phyloP scores from a whole-genome alignment of 2,797 vertebrate genomes.

The Tenualosa thibaudeaui region DNA sequence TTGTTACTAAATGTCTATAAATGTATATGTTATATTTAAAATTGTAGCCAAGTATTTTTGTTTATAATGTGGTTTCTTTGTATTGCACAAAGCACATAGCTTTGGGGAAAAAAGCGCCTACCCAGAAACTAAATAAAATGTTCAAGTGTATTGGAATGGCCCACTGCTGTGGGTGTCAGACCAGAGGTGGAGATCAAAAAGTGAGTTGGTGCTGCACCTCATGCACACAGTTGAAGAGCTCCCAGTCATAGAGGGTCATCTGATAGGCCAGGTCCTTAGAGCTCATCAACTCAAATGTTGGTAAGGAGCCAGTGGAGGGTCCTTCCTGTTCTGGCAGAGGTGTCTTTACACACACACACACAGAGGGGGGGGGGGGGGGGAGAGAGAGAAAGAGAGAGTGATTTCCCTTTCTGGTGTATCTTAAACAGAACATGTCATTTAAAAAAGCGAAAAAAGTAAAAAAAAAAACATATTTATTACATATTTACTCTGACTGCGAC shows the following conservation, averaged over 20 bases:
- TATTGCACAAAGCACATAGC: too few relatives aligned
- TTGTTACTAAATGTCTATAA: too few relatives aligned
- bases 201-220: conserved; percentile 76
- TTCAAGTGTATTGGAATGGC: too few relatives aligned
- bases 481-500: neutral
- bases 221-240: conserved; percentile 96
- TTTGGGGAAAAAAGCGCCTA: too few relatives aligned
- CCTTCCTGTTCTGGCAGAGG: conserved; percentile 94
- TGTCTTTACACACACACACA: conserved; percentile 67
- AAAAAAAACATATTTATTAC: too few relatives aligned
- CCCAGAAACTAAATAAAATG: too few relatives aligned
- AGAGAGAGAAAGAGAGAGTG: neutral
- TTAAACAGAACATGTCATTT: neutral
- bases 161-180: neutral
- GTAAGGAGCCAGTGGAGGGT: conserved; percentile 82
- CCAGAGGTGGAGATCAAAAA: neutral
- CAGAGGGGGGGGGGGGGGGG: too few relatives aligned
- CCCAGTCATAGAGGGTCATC: conserved; percentile 96
- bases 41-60: too few relatives aligned
- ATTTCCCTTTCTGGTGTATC: neutral
- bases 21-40: too few relatives aligned
- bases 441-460: too few relatives aligned
- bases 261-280: conserved; percentile 96
- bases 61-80: too few relatives aligned
- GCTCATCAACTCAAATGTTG: conserved; percentile 95